Base-by-base conservation (phyloP, 2,113 vertebrate genomes). In the Grantiella picta region DNA sequence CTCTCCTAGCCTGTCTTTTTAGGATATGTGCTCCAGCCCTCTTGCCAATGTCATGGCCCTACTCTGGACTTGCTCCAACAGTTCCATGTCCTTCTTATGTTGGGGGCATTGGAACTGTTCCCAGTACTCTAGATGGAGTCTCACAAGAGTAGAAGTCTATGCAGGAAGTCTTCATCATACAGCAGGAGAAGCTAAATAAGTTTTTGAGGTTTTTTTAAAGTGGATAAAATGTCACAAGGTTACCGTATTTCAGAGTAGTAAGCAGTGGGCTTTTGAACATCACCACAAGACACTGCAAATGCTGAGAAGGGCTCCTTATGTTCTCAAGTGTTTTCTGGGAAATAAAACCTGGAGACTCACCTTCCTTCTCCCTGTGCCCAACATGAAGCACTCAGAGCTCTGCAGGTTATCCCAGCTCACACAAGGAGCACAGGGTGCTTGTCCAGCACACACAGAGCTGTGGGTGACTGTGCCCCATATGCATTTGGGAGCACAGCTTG, bases 381-480 rank as follows among this genome's bases (percentile, higher is more conserved):
- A 4, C 0, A 0, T 4, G 2, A 53, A 35, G 53, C 3, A 4
- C 38, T 53, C 4, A 2, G 28, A 44, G 47, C 2, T 1, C 28
- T 45, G 2, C 35, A 42, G 33, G 47, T 10, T 15, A 15, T 10
- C 64, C 57, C 38, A 28, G 73, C 10, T 63, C 23, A 21, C 50
- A 22, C 11, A 9, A 15, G 71, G 23, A 61, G 17, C 1, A 1
- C 0, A 0, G 5, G 15, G 7, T 12, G 10, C 22, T 25, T 65
- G 36, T 36, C 29, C 61, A 47, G 49, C 3, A 2, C 50, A 17
- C 5, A 10, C 25, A 2, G 40, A 40, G 12, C 5, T 31, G 15
- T 21, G 40, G 7, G 25, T 1, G 1, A 40, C 19, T n/a, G 8
- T 63, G 52, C 15, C 61, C 9, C 12, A 0, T 5, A 5, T 5